phyloP scores from a whole-genome alignment of 2,888 invertebrate genomes.

The Megalurothrips usitatus region DNA sequence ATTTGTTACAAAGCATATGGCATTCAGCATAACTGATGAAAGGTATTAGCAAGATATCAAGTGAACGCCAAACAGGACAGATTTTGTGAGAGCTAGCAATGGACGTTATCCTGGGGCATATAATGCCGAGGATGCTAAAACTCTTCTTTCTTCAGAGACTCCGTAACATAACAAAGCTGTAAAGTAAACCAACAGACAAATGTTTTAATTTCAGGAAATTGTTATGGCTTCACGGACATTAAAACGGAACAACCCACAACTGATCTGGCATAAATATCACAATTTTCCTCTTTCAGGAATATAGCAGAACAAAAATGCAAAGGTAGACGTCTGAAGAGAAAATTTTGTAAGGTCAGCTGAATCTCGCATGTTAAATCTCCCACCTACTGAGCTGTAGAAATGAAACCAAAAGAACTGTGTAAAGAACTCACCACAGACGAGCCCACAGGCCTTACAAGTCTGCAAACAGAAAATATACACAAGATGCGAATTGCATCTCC shows the following conservation, averaged over 20 bases:
- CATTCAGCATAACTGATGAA: slow-evolving; percentile 6
- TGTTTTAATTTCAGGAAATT: slow-evolving; percentile 25
- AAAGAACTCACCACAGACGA: slow-evolving; percentile 19
- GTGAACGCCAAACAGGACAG: slow-evolving; percentile 19
- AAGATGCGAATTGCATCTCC: slow-evolving; percentile 11
- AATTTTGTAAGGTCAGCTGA: slow-evolving; percentile 10
- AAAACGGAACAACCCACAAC: not conserved
- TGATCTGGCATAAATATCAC: not conserved
- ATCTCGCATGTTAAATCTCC: not conserved
- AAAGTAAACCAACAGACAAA: slow-evolving; percentile 24
- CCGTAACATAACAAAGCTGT: slow-evolving; percentile 11
- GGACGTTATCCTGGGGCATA: not conserved
- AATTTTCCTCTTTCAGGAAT: too few species aligned
- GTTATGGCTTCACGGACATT: not conserved
- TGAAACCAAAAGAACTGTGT: slow-evolving; percentile 16
- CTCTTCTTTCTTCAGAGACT: slow-evolving; percentile 6
- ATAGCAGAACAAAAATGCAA: slow-evolving; percentile 19
- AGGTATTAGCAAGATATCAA: slow-evolving; percentile 19
- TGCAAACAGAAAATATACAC: slow-evolving; percentile 25
- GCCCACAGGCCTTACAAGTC: slow-evolving; percentile 22
- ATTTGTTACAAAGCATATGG: slow-evolving; percentile 10
- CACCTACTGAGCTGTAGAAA: slow-evolving; percentile 5
- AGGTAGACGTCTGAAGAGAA: not conserved
- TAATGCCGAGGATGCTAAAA: slow-evolving; percentile 8
- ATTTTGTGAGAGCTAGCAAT: slow-evolving; percentile 14